Evolutionary conservation across 2,797 vertebrate genomes (phyloP), one percentile per base, ranked within the genome.

Genomic region (Pseudopleuronectes americanus): DNA sequence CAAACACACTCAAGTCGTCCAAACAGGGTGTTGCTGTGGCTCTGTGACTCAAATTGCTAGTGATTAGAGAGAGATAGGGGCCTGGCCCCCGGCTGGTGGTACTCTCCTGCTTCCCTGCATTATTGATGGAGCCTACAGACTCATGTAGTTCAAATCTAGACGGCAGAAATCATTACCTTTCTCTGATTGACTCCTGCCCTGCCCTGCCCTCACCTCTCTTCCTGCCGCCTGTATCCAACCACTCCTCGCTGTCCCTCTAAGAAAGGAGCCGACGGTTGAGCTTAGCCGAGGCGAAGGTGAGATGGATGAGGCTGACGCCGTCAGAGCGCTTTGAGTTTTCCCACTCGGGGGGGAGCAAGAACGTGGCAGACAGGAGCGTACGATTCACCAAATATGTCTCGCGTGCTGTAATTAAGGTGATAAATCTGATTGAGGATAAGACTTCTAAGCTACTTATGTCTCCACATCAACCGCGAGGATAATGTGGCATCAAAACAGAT

Each of bases 381-480:
- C 1, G 22, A 48, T 68, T 68, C 28, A 78, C 59, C 69, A 79
- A 88, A 89, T 64, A 64, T 58, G 73, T 65, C 84, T 76, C 56
- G 21, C 80, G 82, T 64, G 79, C 84, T 57, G 70, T 89, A 91
- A 92, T 92, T 90, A 90, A 86, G 71, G 81, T 82, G 79, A 90
- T 92, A 88, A 87, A 92, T 88, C 81, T 84, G 83, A 90, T 77
- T 84, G 87, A 90, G 85, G 87, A 86, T 81, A 71, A 85, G 59
- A 80, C 33, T 58, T 49, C 73, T 89, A 86, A 88, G 90, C 86
- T 81, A 76, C 90, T 90, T 89, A 83, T 71, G 84, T 73, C 68
- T 74, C 70, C 41, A 76, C 63, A 82, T 82, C 71, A 64, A 73
- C 81, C 71, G 64, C 62, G 60, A 79, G 69, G 79, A 84, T 86